phyloP scores from a whole-genome alignment of 2,797 vertebrate species.

The Rhinichthys osculus region DNA sequence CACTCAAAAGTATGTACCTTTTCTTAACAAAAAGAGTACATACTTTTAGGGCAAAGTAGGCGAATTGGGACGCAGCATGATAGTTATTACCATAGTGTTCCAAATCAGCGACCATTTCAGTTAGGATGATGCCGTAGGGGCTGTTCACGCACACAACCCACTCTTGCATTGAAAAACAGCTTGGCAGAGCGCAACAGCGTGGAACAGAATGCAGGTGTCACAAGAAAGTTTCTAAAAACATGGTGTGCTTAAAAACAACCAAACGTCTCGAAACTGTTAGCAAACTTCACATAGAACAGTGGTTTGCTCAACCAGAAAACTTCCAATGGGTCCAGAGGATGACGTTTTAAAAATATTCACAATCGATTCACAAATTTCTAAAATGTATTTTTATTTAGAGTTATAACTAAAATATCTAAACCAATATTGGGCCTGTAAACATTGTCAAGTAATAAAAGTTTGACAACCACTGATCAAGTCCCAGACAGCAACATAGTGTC shows the following conservation, averaged over 20 bases:
- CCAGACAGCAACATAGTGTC: too few relatives aligned
- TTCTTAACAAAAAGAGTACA: too few relatives aligned
- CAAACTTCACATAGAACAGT: not conserved
- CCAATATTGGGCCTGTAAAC: not conserved
- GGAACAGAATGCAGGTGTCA: constrained; percentile 1
- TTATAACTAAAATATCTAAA: not conserved
- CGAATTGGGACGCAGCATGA: not conserved
- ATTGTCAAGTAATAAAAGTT: too few relatives aligned
- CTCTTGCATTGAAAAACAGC: constrained; percentile 26
- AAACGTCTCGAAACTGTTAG: not conserved
- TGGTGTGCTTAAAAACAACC: not conserved
- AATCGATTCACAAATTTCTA: not conserved
- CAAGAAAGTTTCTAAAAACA: not conserved
- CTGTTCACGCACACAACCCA: not conserved
- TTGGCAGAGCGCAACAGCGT: not conserved
- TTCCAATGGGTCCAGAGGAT: not conserved
- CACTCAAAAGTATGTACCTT: too few relatives aligned
- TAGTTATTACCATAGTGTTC: not conserved
- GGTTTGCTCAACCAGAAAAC: not conserved
- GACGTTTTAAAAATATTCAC: not conserved
- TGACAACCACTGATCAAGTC: not conserved
- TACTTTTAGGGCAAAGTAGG: too few relatives aligned
- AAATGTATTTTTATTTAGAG: not conserved
- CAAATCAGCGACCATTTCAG: constrained; percentile 1
- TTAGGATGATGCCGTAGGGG: not conserved